phyloP scores from a whole-genome alignment of 2,888 invertebrate genomes.

The Monoplex corrugatus region DNA sequence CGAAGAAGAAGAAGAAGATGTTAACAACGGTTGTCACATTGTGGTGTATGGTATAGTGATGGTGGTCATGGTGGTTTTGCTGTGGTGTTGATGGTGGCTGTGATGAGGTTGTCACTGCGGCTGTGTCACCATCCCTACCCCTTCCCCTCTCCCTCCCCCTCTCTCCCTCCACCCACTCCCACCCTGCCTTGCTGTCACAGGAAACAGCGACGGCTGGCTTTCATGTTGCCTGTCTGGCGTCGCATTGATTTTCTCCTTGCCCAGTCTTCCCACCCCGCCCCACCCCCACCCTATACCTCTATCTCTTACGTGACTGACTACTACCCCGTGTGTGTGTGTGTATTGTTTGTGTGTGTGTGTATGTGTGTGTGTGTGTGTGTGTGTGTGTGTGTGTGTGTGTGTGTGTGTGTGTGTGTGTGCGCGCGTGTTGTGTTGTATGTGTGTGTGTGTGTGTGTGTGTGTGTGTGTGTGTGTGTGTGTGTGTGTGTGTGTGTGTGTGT shows the following conservation, averaged over 20 bases:
- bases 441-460: too few species aligned
- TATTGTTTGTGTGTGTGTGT: not conserved
- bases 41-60: not conserved
- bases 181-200: not conserved
- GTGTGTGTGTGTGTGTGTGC: not conserved
- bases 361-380: not conserved
- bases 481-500: slow-evolving; percentile 14
- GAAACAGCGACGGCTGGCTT: not conserved
- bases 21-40: not conserved
- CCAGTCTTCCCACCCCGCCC: too few species aligned
- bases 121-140: too few species aligned
- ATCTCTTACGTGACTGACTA: too few species aligned
- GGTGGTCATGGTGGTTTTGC: not conserved
- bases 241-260: slow-evolving; percentile 31
- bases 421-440: too few species aligned
- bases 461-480: not conserved
- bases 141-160: too few species aligned
- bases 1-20: too few species aligned
- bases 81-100: not conserved
- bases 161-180: too few species aligned
- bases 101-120: too few species aligned
- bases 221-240: slow-evolving; percentile 34
- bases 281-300: too few species aligned
- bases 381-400: not conserved
- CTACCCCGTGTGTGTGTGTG: too few species aligned